Conservation (phyloP, 2,113 vertebrate species). For the Tretioscincus oriximinensis region DNA sequence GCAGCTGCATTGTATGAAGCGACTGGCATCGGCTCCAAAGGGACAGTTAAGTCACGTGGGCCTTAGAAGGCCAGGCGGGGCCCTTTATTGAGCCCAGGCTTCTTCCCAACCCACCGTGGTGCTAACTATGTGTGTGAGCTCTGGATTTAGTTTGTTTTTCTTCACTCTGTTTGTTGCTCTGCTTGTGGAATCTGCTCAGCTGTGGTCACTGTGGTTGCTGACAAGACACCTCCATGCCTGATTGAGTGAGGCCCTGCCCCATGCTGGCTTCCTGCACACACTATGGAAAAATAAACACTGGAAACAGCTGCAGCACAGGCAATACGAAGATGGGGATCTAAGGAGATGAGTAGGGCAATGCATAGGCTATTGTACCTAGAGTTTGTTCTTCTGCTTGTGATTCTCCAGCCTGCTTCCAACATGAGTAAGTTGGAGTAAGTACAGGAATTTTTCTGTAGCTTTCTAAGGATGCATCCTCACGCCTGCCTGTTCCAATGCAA, state of each 20-base stretch:
- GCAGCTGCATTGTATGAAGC: not conserved
- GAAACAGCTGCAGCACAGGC: constrained; percentile 18
- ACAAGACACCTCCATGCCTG: constrained; percentile 10
- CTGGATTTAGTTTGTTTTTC: constrained; percentile 20
- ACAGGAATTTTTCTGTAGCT: not conserved
- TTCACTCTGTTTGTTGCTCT: constrained; percentile 28
- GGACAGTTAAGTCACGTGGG: not conserved
- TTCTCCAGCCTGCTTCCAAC: not conserved
- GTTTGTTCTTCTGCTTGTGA: no score
- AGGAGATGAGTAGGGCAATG: not conserved
- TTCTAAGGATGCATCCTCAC: not conserved
- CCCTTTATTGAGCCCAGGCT: not conserved
- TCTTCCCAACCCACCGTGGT: not conserved
- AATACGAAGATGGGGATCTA: not conserved
- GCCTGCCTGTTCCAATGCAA: no score
- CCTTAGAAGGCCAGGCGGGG: not conserved
- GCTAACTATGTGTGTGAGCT: not conserved
- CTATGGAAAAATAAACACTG: constrained; percentile 32
- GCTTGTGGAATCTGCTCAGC: constrained; percentile 19
- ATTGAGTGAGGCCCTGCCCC: not conserved
- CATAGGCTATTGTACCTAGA: not conserved
- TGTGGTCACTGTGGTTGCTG: constrained; percentile 29
- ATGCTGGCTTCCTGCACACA: constrained; percentile 4
- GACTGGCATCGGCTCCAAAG: no score
- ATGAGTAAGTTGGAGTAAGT: not conserved